phyloP scores from a whole-genome alignment of 2,888 invertebrate species.

The Melanargia galathea region DNA sequence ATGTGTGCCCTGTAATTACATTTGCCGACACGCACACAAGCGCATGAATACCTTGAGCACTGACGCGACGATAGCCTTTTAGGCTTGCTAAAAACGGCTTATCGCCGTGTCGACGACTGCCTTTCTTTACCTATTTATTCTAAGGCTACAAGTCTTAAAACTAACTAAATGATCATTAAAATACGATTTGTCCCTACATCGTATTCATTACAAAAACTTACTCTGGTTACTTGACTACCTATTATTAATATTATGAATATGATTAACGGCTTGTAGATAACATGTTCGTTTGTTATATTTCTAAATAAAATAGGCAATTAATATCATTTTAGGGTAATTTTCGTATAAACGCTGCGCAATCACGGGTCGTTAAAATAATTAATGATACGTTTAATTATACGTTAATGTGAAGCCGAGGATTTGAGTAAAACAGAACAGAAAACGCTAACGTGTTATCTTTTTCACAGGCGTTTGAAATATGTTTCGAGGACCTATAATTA shows the following conservation, averaged over 20 bases:
- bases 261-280: not conserved
- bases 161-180: too few species aligned
- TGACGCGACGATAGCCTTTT: too few species aligned
- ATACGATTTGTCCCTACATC: too few species aligned
- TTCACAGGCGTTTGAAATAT: not conserved
- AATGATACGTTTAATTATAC: slow-evolving; percentile 37
- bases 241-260: not conserved
- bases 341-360: slow-evolving; percentile 31
- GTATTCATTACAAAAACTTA: too few species aligned
- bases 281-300: slow-evolving; percentile 5
- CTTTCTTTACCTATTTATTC: too few species aligned
- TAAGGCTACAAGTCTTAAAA: too few species aligned
- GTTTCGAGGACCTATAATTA: not conserved
- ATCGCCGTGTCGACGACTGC: too few species aligned
- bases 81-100: too few species aligned
- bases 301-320: slow-evolving; percentile 26
- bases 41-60: too few species aligned
- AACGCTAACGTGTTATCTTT: slow-evolving; percentile 16
- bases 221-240: too few species aligned
- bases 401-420: slow-evolving; percentile 23
- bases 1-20: too few species aligned
- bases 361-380: slow-evolving; percentile 35
- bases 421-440: slow-evolving; percentile 18
- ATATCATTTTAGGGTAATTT: slow-evolving; percentile 32
- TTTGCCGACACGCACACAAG: too few species aligned